phyloP scores from a whole-genome alignment of 2,797 vertebrate species.

The Gorsachius magnificus region DNA sequence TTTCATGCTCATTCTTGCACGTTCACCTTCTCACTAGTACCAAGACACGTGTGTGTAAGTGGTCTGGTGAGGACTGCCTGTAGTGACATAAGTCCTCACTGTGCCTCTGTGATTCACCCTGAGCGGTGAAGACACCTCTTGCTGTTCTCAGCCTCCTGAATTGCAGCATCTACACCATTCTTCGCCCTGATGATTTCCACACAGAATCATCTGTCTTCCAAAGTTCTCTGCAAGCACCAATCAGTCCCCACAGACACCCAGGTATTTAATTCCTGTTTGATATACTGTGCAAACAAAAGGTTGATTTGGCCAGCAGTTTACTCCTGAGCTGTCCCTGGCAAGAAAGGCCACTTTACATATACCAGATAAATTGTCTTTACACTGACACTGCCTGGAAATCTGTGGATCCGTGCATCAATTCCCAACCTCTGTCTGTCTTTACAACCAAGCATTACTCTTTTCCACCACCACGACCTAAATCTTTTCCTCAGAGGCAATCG shows the following conservation, averaged over 20 bases:
- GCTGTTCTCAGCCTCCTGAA: background rate
- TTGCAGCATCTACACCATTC: background rate
- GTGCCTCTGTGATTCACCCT: background rate
- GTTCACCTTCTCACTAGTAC: background rate
- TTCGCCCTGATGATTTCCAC: background rate
- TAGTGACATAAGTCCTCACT: background rate
- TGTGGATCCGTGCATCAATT: background rate
- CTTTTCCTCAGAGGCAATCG: background rate
- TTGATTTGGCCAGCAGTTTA: background rate
- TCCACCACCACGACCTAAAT: background rate
- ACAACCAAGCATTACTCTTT: background rate
- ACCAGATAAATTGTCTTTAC: background rate
- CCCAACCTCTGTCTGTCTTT: background rate
- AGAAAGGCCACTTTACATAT: background rate
- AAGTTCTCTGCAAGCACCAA: background rate
- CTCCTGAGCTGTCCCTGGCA: background rate
- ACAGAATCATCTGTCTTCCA: background rate
- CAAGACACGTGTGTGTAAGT: fast-evolving
- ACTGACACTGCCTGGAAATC: background rate
- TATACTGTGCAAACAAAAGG: background rate
- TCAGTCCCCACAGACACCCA: background rate
- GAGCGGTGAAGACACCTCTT: background rate
- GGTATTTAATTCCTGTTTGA: background rate
- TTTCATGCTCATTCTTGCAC: background rate
- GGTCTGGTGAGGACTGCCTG: background rate